Conservation (phyloP, 2,113 vertebrate genomes). For the Pangasianodon gigas region DNA sequence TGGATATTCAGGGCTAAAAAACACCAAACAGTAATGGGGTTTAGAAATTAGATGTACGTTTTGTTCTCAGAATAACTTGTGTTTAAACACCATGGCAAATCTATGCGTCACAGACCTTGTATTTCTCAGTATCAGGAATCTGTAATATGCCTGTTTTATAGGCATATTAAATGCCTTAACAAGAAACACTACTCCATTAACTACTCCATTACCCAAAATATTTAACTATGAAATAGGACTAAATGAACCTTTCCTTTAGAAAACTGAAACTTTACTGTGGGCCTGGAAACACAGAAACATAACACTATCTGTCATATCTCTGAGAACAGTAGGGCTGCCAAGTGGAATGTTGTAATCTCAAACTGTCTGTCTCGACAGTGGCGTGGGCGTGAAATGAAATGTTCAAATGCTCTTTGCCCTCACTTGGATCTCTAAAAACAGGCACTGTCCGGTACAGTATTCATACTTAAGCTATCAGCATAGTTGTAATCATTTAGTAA, state of each 20-base stretch:
- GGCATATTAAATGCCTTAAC: not conserved
- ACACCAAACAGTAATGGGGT: not conserved
- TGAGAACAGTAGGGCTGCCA: not conserved
- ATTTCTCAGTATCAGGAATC: not conserved
- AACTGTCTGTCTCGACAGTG: not conserved
- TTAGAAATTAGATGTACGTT: not conserved
- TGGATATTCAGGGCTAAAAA: not conserved
- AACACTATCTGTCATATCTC: conserved; percentile 12
- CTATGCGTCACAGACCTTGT: not conserved
- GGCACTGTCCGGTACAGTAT: not conserved
- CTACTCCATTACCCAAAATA: not conserved
- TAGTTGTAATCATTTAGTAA: not conserved
- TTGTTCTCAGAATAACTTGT: not conserved
- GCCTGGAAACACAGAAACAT: not conserved
- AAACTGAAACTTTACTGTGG: not conserved
- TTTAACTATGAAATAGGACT: not conserved
- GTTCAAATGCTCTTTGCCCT: not conserved
- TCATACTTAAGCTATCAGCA: not conserved
- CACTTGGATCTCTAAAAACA: not conserved
- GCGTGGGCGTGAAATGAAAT: not conserved
- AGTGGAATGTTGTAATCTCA: conserved; percentile 4
- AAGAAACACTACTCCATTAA: not conserved
- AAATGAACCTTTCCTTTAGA: not conserved
- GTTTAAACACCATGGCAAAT: not conserved
- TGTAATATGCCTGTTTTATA: not conserved